Conservation (phyloP, 2,888 invertebrate species). For the Drosophila infuscata region DNA sequence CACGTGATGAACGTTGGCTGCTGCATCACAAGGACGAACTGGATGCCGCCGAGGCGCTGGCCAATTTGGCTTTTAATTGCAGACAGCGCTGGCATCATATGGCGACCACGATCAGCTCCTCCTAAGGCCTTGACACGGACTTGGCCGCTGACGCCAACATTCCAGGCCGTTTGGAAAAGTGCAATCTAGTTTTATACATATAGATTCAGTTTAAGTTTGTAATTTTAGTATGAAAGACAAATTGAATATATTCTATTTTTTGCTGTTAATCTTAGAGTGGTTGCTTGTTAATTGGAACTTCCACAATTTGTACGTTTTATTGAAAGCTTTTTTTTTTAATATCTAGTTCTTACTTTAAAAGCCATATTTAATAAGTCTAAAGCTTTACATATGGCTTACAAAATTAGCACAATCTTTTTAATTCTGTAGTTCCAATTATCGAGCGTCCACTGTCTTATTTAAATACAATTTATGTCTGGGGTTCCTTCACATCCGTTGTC, state of each 20-base stretch:
- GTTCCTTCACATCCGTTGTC: slow-evolving; percentile 9
- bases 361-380: background rate
- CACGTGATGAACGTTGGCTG: slow-evolving; percentile 56
- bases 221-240: slow-evolving; percentile 71
- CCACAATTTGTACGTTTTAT: background rate
- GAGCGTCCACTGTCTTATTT: slow-evolving; percentile 23
- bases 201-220: slow-evolving; percentile 46
- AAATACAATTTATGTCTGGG: slow-evolving; percentile 38
- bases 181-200: slow-evolving; percentile 64
- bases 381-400: background rate
- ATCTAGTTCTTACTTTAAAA: background rate
- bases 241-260: slow-evolving; percentile 51
- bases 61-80: slow-evolving; percentile 87
- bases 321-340: background rate
- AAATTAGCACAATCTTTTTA: background rate
- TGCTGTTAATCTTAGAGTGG: slow-evolving; percentile 43
- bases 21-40: slow-evolving; percentile 90
- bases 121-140: slow-evolving; percentile 23
- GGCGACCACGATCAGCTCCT: slow-evolving; percentile 74
- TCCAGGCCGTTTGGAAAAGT: slow-evolving; percentile 79
- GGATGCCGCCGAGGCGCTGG: slow-evolving; percentile 91
- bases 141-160: slow-evolving; percentile 73
- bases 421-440: background rate
- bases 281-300: background rate
- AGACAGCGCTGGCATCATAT: slow-evolving; percentile 81